Evolutionary conservation across 2,797 vertebrate species (phyloP), one percentile per base, ranked within the genome.

Genomic region (Heliangelus exortis): DNA sequence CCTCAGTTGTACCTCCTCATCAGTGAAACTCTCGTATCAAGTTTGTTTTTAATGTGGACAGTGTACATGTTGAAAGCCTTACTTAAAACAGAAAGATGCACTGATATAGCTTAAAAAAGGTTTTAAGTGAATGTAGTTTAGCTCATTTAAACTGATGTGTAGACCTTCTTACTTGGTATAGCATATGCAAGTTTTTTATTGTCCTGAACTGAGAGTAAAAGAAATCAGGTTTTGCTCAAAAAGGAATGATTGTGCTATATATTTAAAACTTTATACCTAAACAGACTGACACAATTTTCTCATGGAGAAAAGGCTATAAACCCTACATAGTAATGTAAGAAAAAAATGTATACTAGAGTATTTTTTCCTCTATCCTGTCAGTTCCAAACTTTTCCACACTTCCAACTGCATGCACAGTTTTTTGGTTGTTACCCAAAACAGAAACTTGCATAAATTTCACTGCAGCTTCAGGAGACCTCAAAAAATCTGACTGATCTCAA

Each of bases 361-460:
- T 77, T 89, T 85, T 79, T 84, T 33, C 14, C 18, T 68, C 25
- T 53, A 7, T 45, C 43, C 12, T 75, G 22, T 51, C 59, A 48
- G 57, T 23, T 89, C 10, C 4, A 28, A 69, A 86, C 69, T 66
- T 85, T 90, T 75, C 73, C 63, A 78, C 18, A 22, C 18, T 90
- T 78, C 50, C 22, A 6, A 87, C 10, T 79, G 53, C 67, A 82
- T 89, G 34, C 33, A 71, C n/a, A 43, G 34, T 43, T 84, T 94
- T 92, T 91, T 1, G 73, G 67, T 57, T 89, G 59, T 86, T 90
- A 88, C 80, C 68, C 31, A 61, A 79, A 95, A 54, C n/a, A 92
- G 81, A 90, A 90, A 76, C 31, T 59, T 73, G 28, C n/a, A 81
- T 73, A 87, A 84, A 91, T 87, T 84, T 86, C 62, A 63, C 15